Percentiles rank a stretch among this genome's conserved stretches.
phyloP scores from a whole-genome alignment of 2,888 invertebrate species.

The Cryptocephalus primarius region DNA sequence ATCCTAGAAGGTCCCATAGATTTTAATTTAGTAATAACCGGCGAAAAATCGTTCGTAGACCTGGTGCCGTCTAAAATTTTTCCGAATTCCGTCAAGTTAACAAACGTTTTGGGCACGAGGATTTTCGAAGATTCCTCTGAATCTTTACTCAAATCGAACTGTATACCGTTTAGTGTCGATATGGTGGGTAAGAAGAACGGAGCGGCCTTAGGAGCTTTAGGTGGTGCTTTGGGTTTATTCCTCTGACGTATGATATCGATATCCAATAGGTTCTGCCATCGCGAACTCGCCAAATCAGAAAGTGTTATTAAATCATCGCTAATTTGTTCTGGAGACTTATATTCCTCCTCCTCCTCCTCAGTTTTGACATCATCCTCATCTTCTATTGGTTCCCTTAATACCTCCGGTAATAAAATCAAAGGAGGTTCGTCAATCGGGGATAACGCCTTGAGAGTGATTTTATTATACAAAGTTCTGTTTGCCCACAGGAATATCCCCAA shows the following conservation, averaged over 20 bases:
- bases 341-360: conserved; percentile 38
- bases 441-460: conserved; percentile 68
- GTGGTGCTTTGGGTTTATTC: conserved; percentile 81
- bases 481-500: conserved; percentile 91
- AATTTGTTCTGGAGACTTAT: conserved; percentile 67
- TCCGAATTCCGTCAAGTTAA: conserved; percentile 59
- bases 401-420: conserved; percentile 41
- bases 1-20: conserved; percentile 70
- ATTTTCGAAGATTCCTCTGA: conserved; percentile 40
- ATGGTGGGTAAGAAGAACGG: conserved; percentile 95
- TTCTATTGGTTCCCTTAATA: conserved; percentile 8
- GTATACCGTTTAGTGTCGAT: conserved; percentile 66
- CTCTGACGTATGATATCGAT: conserved; percentile 60
- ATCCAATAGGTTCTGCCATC: conserved; percentile 74
- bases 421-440: conserved; percentile 43
- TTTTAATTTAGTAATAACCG: conserved; percentile 53
- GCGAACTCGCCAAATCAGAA: conserved; percentile 72
- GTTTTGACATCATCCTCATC: conserved; percentile 24
- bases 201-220: conserved; percentile 74
- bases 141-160: conserved; percentile 54
- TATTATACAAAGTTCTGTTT: conserved; percentile 75
- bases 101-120: conserved; percentile 45
- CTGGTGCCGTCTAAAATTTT: conserved; percentile 47
- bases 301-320: conserved; percentile 69
- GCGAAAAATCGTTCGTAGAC: conserved; percentile 41